Evolutionary conservation across 1,140 invertebrate genomes (phyloP).

Genomic region (Teleopsis dalmanni): DNA sequence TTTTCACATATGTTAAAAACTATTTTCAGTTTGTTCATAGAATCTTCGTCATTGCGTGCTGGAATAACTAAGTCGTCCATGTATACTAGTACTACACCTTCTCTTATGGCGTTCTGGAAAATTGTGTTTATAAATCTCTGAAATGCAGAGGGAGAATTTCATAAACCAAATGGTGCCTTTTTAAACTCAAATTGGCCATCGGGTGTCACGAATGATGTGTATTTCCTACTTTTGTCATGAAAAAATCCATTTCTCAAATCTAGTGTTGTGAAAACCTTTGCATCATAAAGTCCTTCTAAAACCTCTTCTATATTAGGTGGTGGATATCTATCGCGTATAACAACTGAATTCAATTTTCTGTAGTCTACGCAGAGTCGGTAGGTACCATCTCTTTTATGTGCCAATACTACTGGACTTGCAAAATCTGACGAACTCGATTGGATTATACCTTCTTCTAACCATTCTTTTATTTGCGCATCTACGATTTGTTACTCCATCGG

Average conservation of each 20-base stretch:
- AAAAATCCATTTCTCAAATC: slow-evolving; percentile 13
- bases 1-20: not conserved
- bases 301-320: not conserved
- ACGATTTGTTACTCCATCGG: not conserved
- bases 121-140: not conserved
- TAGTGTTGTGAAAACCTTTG: slow-evolving; percentile 6
- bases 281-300: not conserved
- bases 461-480: not conserved
- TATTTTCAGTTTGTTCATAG: not conserved
- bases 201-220: slow-evolving; percentile 2
- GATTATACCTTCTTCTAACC: not conserved
- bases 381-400: slow-evolving; percentile 2
- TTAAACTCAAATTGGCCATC: slow-evolving; percentile 1
- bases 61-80: slow-evolving; percentile 10
- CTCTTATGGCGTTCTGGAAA: slow-evolving; percentile 3
- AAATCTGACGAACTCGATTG: not conserved
- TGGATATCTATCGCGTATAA: not conserved
- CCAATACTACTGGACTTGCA: slow-evolving; percentile 2
- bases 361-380: slow-evolving; percentile 4
- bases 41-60: slow-evolving; percentile 1
- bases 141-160: slow-evolving; percentile 3
- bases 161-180: slow-evolving; percentile 3
- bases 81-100: slow-evolving; percentile 4
- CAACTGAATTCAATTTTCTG: not conserved
- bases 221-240: slow-evolving; percentile 4